phyloP scores from a whole-genome alignment of 2,113 vertebrate species.

The Progne subis region DNA sequence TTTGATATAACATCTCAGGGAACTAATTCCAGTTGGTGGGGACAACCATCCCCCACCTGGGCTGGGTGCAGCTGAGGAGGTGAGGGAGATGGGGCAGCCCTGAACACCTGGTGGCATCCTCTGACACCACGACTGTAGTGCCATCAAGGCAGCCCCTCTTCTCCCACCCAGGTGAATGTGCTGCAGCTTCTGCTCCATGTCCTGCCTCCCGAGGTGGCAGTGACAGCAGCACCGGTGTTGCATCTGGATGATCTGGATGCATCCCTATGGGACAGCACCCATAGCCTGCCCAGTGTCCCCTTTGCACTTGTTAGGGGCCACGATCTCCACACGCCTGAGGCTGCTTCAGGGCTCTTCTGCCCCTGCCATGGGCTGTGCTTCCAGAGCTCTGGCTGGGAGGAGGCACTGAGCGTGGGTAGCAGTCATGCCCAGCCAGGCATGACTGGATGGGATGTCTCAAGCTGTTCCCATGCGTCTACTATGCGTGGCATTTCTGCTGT shows the following conservation, averaged over 20 bases:
- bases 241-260: neutral
- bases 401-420: fast-evolving
- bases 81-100: fast-evolving
- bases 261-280: neutral
- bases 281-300: neutral
- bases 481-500: neutral
- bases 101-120: neutral
- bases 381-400: neutral
- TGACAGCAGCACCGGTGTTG: neutral
- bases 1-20: constrained; percentile 10
- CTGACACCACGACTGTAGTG: fast-evolving
- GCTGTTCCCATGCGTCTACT: neutral
- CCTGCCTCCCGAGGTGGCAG: fast-evolving
- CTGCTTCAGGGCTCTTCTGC: neutral
- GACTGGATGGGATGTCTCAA: neutral
- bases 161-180: neutral
- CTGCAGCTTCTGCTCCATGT: fast-evolving
- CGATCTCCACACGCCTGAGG: fast-evolving
- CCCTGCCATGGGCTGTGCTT: neutral
- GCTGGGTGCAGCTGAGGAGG: neutral
- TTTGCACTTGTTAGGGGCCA: fast-evolving
- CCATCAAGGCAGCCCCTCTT: neutral
- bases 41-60: neutral
- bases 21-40: neutral
- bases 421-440: neutral